phyloP scores from a whole-genome alignment of 2,888 invertebrate genomes.

The Xanthorhoe designata region DNA sequence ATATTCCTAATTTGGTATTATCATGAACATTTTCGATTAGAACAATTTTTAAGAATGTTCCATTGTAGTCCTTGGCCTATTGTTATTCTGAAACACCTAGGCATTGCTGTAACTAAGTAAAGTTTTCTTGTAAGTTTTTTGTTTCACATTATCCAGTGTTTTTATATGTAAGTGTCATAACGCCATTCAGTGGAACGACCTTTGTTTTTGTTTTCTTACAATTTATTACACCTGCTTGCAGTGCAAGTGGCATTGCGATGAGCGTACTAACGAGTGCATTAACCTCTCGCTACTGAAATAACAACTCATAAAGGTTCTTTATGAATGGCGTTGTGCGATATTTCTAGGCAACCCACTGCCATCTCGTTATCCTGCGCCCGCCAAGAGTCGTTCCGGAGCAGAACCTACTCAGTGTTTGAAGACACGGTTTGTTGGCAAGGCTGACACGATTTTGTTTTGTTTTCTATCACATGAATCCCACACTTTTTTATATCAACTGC shows the following conservation, averaged over 20 bases:
- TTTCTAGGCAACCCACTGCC: conserved; percentile 57
- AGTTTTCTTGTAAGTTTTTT: conserved; percentile 34
- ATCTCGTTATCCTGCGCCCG: conserved; percentile 58
- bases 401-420: conserved; percentile 76
- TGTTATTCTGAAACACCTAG: conserved; percentile 10
- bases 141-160: conserved; percentile 43
- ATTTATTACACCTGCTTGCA: conserved; percentile 44
- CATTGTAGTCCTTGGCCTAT: background rate
- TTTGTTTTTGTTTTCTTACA: conserved; percentile 48
- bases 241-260: conserved; percentile 52
- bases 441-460: conserved; percentile 55
- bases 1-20: background rate
- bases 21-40: background rate
- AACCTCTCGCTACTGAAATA: conserved; percentile 46
- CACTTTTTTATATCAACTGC: conserved; percentile 39
- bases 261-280: conserved; percentile 52
- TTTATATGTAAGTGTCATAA: conserved; percentile 49
- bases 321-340: conserved; percentile 61
- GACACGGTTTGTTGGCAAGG: conserved; percentile 78
- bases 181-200: conserved; percentile 55
- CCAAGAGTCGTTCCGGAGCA: conserved; percentile 68
- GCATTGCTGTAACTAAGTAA: conserved; percentile 36
- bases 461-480: conserved; percentile 42
- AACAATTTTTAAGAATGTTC: background rate
- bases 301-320: conserved; percentile 38